Evolutionary conservation across 2,113 vertebrate genomes (phyloP), one percentile per base, ranked within the genome.

Genomic region (Brachyhypopomus gauderio): DNA sequence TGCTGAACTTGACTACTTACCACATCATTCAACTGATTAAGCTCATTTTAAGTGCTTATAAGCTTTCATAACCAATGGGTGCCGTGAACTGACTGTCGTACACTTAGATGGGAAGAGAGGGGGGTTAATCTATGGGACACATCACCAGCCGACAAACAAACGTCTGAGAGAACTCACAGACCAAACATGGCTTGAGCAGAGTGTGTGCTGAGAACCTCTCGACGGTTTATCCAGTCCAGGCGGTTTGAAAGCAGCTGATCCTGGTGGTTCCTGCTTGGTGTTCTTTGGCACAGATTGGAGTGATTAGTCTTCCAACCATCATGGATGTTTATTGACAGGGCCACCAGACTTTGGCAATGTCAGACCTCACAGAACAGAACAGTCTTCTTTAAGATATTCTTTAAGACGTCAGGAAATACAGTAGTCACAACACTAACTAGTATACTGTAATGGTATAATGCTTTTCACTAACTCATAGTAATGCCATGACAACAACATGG

Each of bases 241-340:
- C 45, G 52, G 6, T 52, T 72, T 60, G 22, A 60, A 56, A 14
- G 36, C 59, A 66, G 27, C 48, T 34, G 14, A 59, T 81, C 56
- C 4, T 85, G 90, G 89, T 36, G 84, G 63, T 70, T 82, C 30
- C 0, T 58, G 74, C 56, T 77, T 87, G 83, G 85, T 81, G 38
- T 89, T 90, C 11, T 90, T 89, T 85, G 75, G 84, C 56, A 66
- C 22, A 87, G 86, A 90, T 87, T 88, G 86, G 66, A 69, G 85
- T 85, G 79, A 90, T 91, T 91, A 89, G 2, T 4, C 23, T 34
- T 55, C 79, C 88, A 89, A 89, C 90, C 88, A 48, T 71, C 59
- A 22, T 64, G 78, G 89, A 89, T 90, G 90, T 92, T 90, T 90
- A 88, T 86, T 58, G 67, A 72, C 78, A 81, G 86, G 30, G 69